These are phyloP conservation scores for Orchesella cincta DNA, from an alignment of 1,140 invertebrate genomes.

Conservation along the genomic window DNA sequence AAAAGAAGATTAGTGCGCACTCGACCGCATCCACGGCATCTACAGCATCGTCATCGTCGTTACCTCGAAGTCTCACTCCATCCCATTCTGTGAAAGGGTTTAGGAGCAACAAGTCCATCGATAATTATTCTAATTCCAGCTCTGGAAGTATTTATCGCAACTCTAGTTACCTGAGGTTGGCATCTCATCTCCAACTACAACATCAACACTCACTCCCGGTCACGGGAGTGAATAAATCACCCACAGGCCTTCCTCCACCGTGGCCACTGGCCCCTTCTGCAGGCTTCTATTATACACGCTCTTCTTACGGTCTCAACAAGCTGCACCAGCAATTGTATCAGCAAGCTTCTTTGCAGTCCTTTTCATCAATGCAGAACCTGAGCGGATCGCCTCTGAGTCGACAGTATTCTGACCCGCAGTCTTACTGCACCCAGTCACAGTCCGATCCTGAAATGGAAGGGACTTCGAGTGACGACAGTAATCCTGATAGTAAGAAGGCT, in stretches of 20 bases:
- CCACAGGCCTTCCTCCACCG: neutral
- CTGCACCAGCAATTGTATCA: conserved; percentile 2
- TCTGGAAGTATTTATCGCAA: neutral
- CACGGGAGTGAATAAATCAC: neutral
- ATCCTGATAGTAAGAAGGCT: neutral
- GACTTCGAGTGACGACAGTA: neutral
- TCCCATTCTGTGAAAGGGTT: neutral
- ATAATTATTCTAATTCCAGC: neutral
- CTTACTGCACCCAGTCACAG: neutral
- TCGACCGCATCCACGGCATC: neutral
- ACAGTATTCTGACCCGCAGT: neutral
- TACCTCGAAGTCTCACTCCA: neutral
- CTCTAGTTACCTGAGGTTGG: neutral
- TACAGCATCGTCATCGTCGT: neutral
- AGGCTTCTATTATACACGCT: neutral
- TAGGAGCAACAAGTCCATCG: neutral
- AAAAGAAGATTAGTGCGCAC: neutral
- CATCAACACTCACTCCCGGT: neutral
- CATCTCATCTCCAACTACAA: neutral
- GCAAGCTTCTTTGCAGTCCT: neutral
- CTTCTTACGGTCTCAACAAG: conserved; percentile 11
- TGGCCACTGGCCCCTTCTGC: neutral
- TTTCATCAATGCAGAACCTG: neutral
- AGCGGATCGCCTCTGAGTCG: neutral
- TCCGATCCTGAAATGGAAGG: conserved; percentile 6